Percentiles rank a stretch among this genome's conserved stretches.
phyloP scores from a whole-genome alignment of 2,113 vertebrate genomes.

The Lipophrys pholis region DNA sequence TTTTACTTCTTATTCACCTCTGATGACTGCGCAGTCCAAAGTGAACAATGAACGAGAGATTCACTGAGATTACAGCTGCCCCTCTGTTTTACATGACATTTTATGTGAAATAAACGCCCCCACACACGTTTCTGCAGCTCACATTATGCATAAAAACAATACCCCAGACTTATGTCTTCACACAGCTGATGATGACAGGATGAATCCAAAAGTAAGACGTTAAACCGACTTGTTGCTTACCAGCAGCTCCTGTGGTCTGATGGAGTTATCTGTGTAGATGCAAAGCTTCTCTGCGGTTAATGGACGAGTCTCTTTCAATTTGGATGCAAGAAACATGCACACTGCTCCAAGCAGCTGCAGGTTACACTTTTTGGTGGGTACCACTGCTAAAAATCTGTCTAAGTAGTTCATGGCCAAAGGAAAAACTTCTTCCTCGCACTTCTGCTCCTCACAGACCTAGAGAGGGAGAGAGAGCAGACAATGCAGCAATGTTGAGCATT shows the following conservation, averaged over 20 bases:
- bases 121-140: not conserved
- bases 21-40: constrained; percentile 21
- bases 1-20: constrained; percentile 37
- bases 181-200: constrained; percentile 32
- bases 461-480: constrained; percentile 64
- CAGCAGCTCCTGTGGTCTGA: constrained; percentile 95
- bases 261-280: constrained; percentile 98
- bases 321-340: constrained; percentile 98
- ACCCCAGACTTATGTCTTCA: not conserved
- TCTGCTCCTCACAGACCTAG: constrained; percentile 97
- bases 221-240: constrained; percentile 83
- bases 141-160: not conserved
- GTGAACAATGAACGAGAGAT: not conserved
- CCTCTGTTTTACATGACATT: not conserved
- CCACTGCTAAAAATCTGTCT: constrained; percentile 96
- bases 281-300: constrained; percentile 97
- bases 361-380: constrained; percentile 93
- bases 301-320: constrained; percentile 96
- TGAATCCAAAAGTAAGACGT: constrained; percentile 3
- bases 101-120: not conserved
- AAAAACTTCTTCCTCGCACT: constrained; percentile 98
- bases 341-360: constrained; percentile 96
- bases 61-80: not conserved
- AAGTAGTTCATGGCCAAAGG: constrained; percentile 98
- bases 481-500: constrained; percentile 50